phyloP scores from a whole-genome alignment of 2,113 vertebrate species.

The Cariama cristata region DNA sequence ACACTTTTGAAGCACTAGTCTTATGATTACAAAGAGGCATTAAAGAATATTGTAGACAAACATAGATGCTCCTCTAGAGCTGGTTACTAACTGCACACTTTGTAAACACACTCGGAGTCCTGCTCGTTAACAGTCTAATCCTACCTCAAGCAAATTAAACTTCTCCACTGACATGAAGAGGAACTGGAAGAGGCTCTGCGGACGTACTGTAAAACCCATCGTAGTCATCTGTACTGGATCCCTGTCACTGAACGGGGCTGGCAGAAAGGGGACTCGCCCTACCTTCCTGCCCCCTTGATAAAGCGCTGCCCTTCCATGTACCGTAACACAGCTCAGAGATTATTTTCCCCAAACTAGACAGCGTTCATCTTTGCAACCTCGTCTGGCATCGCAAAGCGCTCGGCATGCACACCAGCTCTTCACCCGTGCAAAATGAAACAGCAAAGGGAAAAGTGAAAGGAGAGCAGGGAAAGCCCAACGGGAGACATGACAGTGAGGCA shows the following conservation, averaged over 20 bases:
- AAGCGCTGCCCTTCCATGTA: neutral
- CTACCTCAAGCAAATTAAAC: neutral
- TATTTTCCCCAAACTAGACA: neutral
- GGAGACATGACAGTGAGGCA: neutral
- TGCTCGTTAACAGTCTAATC: neutral
- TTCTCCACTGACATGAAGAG: neutral
- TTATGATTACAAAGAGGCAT: neutral
- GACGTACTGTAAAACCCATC: accelerated
- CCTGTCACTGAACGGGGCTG: neutral
- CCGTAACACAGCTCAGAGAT: neutral
- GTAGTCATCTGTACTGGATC: neutral
- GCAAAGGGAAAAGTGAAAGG: slow-evolving; percentile 36
- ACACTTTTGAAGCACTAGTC: neutral
- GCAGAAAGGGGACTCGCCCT: neutral
- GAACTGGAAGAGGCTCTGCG: neutral
- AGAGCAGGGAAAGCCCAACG: neutral
- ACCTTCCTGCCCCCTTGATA: neutral
- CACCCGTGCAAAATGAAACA: accelerated
- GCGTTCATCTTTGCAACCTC: neutral
- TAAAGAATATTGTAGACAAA: slow-evolving; percentile 23
- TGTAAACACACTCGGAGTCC: neutral
- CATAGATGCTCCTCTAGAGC: slow-evolving; percentile 24
- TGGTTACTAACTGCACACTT: neutral
- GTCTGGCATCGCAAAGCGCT: accelerated
- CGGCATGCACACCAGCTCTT: neutral